Conservation (phyloP, 2,113 vertebrate genomes). For the Lepus timidus region DNA sequence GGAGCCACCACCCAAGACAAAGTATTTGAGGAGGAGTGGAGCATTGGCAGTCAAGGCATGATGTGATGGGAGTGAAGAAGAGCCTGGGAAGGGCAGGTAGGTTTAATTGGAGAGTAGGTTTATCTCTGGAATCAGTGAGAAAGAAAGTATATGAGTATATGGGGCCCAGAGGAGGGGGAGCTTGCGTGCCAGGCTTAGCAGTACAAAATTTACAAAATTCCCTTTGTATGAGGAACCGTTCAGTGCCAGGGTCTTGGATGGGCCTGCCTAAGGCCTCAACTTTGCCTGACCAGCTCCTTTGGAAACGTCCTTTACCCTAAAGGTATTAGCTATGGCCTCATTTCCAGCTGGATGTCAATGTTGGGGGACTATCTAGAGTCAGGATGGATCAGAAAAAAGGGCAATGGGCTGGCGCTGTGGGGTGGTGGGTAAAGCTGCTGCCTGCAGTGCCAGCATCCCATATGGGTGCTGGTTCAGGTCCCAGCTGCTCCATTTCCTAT, state of each 20-base stretch:
- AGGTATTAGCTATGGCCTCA: background rate
- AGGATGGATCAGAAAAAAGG: too few species aligned
- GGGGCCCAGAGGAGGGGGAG: background rate
- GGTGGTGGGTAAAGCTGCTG: too few species aligned
- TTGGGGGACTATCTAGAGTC: background rate
- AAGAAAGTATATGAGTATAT: background rate
- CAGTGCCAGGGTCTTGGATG: background rate
- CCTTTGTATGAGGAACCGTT: background rate
- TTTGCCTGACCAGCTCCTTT: background rate
- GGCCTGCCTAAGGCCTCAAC: background rate
- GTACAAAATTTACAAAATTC: background rate
- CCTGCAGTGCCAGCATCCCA: too few species aligned
- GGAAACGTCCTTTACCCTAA: background rate
- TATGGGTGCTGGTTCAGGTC: too few species aligned
- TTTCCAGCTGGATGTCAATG: background rate
- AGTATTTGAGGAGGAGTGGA: too few species aligned
- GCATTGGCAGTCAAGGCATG: rapidly evolving
- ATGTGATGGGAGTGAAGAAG: background rate
- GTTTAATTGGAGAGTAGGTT: background rate
- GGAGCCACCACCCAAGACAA: background rate
- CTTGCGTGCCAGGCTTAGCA: background rate
- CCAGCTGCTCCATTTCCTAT: too few species aligned
- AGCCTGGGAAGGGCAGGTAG: background rate
- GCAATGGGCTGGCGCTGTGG: too few species aligned
- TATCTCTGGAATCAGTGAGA: background rate